Evolutionary conservation across 2,113 vertebrate genomes (phyloP).

Genomic region (Alaudala cheleensis): DNA sequence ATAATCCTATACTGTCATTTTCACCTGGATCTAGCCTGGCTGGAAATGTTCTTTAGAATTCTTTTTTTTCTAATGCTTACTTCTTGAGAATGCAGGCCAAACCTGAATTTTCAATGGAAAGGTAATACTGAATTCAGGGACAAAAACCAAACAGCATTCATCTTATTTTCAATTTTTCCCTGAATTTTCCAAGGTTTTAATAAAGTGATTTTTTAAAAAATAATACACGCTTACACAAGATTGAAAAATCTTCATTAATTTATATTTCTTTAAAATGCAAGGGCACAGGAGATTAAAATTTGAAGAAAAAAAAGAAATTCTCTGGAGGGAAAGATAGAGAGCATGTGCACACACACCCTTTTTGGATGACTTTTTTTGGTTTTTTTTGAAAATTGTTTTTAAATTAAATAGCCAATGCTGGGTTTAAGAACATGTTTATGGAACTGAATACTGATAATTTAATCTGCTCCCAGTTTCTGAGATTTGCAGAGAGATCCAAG

Average conservation of each 20-base stretch:
- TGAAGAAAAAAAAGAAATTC: background rate
- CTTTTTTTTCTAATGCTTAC: background rate
- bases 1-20: background rate
- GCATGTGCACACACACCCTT: rapidly evolving
- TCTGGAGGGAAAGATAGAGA: background rate
- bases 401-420: background rate
- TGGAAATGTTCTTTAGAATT: background rate
- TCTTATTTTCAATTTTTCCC: background rate
- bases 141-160: background rate
- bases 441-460: background rate
- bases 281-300: background rate
- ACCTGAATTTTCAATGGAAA: background rate
- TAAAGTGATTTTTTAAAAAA: background rate
- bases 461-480: background rate
- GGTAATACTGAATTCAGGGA: background rate
- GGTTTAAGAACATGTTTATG: background rate
- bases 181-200: background rate
- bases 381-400: background rate
- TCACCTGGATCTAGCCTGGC: background rate
- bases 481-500: background rate
- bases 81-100: background rate
- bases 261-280: background rate
- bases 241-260: background rate
- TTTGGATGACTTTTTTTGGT: background rate
- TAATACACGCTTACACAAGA: background rate